phyloP scores from a whole-genome alignment of 2,797 vertebrate genomes.

The Botia almorhae region DNA sequence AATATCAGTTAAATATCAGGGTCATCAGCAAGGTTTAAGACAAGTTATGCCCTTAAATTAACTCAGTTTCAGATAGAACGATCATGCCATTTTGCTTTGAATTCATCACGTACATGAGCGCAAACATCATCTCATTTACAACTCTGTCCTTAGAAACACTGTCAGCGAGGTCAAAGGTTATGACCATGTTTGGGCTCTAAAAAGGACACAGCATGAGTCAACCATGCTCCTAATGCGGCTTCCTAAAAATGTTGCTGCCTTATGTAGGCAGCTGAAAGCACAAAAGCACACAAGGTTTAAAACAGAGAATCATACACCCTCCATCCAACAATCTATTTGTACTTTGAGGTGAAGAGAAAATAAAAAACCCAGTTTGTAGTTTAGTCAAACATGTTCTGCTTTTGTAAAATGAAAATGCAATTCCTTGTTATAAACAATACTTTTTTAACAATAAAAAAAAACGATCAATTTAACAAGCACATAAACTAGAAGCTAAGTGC shows the following conservation, averaged over 20 bases:
- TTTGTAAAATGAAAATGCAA: constrained; percentile 18
- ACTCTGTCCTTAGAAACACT: background rate
- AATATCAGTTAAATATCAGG: constrained; percentile 7
- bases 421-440: constrained; percentile 5
- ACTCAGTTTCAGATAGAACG: background rate
- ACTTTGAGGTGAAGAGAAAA: background rate
- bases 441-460: constrained; percentile 10
- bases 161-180: background rate
- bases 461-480: constrained; percentile 21
- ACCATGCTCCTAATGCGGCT: too few relatives aligned
- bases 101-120: background rate
- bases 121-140: background rate
- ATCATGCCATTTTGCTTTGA: background rate
- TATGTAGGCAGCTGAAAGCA: too few relatives aligned
- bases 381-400: background rate
- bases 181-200: background rate
- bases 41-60: background rate
- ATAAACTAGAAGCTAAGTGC: constrained; percentile 12
- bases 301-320: background rate
- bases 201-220: background rate
- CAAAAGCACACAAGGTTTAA: too few relatives aligned
- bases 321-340: background rate
- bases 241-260: too few relatives aligned
- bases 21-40: background rate
- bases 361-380: background rate